phyloP scores from a whole-genome alignment of 2,113 vertebrate genomes.

The Ammodytes dubius region DNA sequence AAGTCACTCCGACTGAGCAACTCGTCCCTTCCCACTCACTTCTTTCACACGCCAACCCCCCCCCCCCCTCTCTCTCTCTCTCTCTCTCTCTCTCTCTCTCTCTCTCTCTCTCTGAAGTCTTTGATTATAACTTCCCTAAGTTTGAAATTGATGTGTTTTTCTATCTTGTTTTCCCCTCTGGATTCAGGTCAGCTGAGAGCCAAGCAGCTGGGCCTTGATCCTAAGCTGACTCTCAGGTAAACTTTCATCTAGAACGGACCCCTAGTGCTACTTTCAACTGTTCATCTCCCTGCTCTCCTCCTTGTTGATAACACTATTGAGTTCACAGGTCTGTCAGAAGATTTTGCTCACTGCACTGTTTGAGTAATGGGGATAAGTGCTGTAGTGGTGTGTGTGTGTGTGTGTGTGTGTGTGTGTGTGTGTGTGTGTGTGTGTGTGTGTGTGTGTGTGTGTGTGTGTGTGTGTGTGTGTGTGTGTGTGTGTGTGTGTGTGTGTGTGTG shows the following conservation, averaged over 20 bases:
- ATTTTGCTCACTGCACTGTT: constrained; percentile 42
- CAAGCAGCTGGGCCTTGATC: constrained; percentile 58
- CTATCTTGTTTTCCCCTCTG: constrained; percentile 9
- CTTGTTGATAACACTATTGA: constrained; percentile 71
- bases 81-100: background rate
- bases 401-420: background rate
- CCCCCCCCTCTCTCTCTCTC: background rate
- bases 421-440: background rate
- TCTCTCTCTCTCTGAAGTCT: constrained; percentile 16
- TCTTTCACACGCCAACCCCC: background rate
- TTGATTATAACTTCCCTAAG: constrained; percentile 27
- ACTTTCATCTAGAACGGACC: constrained; percentile 69
- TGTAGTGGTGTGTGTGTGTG: background rate
- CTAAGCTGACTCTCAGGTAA: constrained; percentile 58
- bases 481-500: background rate
- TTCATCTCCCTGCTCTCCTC: constrained; percentile 34
- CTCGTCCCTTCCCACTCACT: background rate
- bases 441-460: background rate
- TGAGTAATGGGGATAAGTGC: constrained; percentile 22
- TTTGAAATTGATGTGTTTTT: constrained; percentile 41
- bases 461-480: background rate
- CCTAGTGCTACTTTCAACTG: constrained; percentile 69
- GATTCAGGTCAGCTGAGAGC: constrained; percentile 47
- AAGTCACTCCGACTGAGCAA: constrained; percentile 34
- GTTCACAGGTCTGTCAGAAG: constrained; percentile 43